Evolutionary conservation across 2,797 vertebrate species (phyloP).

Genomic region (Pachyuromys duprasi): DNA sequence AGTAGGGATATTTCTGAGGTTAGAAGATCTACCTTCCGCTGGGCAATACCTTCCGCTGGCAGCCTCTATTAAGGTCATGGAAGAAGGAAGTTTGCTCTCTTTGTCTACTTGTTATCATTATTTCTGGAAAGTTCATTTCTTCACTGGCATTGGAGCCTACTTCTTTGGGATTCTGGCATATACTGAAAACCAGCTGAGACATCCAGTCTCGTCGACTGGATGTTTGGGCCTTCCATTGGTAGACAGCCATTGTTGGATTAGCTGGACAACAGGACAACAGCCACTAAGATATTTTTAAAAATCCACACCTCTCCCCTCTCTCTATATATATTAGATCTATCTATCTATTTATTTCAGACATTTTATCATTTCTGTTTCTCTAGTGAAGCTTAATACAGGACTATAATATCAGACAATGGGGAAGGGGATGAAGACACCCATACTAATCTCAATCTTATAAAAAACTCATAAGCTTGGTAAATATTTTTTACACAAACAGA

Average conservation of each 20-base stretch:
- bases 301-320: no score
- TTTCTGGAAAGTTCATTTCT: no score
- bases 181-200: background rate
- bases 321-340: background rate
- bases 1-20: background rate
- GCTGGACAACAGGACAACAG: background rate
- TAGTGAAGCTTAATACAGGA: background rate
- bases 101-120: no score
- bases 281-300: no score
- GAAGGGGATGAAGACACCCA: background rate
- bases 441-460: background rate
- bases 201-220: background rate
- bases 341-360: no score
- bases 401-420: background rate
- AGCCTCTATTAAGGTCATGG: background rate
- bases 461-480: background rate
- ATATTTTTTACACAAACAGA: slow-evolving; percentile 25
- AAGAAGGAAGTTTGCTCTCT: no score
- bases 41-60: background rate
- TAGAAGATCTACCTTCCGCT: background rate
- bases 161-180: background rate
- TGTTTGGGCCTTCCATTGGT: no score
- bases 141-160: background rate
- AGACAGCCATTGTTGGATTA: no score
- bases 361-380: background rate